phyloP scores from a whole-genome alignment of 2,113 vertebrate genomes.

The Haplotaxodon microlepis region DNA sequence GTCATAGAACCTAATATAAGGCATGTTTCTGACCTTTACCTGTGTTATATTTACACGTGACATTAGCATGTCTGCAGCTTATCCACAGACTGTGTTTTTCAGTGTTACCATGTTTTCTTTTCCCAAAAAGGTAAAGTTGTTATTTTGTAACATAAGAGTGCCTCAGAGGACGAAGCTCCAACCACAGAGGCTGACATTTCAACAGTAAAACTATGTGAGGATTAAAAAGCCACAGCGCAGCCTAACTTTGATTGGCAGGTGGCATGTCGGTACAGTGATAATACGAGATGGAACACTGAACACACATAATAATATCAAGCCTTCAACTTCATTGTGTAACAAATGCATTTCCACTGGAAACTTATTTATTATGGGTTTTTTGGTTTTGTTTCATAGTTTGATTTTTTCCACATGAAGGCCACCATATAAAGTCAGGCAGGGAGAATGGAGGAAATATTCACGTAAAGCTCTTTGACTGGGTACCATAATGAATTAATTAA shows the following conservation, averaged over 20 bases:
- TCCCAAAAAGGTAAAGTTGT: not conserved
- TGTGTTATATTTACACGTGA: not conserved
- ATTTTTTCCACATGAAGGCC: not conserved
- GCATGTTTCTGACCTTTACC: not conserved
- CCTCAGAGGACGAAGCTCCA: not conserved
- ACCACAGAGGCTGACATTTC: not conserved
- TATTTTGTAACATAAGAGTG: not conserved
- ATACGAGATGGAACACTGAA: not conserved
- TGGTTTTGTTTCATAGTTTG: fast-evolving
- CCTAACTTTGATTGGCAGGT: not conserved
- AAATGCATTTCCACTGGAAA: not conserved
- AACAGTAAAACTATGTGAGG: not conserved
- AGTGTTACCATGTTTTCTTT: not conserved
- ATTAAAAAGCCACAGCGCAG: not conserved
- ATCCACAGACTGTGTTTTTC: not conserved
- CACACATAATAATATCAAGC: not conserved
- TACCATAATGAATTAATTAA: constrained; percentile 36
- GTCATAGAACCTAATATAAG: not conserved
- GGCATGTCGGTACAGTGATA: not conserved
- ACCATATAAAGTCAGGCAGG: not conserved
- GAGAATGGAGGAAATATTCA: not conserved
- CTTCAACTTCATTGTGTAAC: not conserved
- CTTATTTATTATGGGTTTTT: not conserved
- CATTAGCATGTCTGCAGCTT: not conserved
- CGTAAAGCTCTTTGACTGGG: not conserved